Percentiles rank a stretch among this genome's conserved stretches.
Evolutionary conservation across 2,113 vertebrate genomes (phyloP).

Genomic region (Uria aalge): DNA sequence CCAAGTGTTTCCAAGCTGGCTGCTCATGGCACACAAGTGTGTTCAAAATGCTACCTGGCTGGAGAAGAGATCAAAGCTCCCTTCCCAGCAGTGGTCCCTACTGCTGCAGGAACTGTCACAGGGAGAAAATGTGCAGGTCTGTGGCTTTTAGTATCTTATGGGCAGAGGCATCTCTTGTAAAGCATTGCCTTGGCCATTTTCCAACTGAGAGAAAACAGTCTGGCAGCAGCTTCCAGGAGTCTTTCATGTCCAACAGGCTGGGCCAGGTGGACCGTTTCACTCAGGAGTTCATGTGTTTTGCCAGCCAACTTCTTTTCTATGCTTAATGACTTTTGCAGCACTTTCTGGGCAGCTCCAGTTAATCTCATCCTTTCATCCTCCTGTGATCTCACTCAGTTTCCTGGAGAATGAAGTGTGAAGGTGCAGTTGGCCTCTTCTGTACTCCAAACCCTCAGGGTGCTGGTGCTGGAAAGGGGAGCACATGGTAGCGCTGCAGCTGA

Average conservation of each 20-base stretch:
- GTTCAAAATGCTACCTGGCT: neutral
- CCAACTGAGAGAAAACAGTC: neutral
- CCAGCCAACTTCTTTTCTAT: neutral
- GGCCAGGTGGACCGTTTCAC: neutral
- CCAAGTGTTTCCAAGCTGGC: neutral
- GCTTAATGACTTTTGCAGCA: slow-evolving; percentile 28
- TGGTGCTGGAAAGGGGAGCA: neutral
- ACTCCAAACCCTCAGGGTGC: neutral
- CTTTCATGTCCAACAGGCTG: neutral
- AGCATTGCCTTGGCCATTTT: neutral
- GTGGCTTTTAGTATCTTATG: neutral
- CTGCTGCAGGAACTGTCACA: neutral
- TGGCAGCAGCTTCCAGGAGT: neutral
- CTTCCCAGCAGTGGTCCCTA: neutral
- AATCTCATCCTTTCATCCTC: slow-evolving; percentile 4
- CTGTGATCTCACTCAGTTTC: slow-evolving; percentile 1
- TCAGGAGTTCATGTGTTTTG: neutral
- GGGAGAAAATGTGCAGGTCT: neutral
- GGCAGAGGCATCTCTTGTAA: neutral
- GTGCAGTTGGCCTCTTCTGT: neutral
- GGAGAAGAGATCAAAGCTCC: neutral
- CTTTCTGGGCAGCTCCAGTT: neutral
- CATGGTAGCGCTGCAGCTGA: neutral
- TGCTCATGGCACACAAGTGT: neutral
- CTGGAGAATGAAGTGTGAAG: slow-evolving; percentile 20